Base-by-base conservation (phyloP, 2,797 vertebrate genomes). In the Hipposideros larvatus region DNA sequence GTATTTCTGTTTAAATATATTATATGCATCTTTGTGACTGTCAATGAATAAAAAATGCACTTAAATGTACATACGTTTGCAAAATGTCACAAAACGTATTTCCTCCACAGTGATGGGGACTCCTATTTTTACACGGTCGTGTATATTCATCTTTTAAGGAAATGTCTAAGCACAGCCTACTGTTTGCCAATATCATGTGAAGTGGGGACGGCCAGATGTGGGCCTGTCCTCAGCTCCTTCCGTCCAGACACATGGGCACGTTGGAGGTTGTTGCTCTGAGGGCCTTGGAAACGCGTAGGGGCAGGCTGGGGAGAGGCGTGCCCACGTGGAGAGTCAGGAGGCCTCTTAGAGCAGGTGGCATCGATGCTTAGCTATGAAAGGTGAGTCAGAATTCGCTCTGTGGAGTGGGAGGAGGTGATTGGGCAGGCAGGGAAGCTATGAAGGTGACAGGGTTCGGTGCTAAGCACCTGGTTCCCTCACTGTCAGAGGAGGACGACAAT, bases 121-220 rank as follows among this genome's bases (percentile, higher is more conserved):
- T 28, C 63, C 1, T 10, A 4, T 31, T 37, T 55, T n/a, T 11
- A 24, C 14, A 10, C 57, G 10, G 22, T 2, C 51, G 4, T 1
- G 15, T 48, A 74, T 9, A 18, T 10, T 55, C 16, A 4, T 9
- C 48, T 61, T 66, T 24, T 24, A 37, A 75, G 51, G 11, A 53
- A 10, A 4, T 4, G 28, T 26, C 78, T 28, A 22, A 24, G 3
- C 11, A 65, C n/a, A 16, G 46, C 9, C 48, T 75, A 2, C 26
- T n/a, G 6, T 26, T 21, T 37, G 43, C 15, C 22, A 2, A 1
- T 9, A 16, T 11, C 5, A 5, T 41, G 11, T 48, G 2, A 22
- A 11, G 0, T 24, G n/a, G 16, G 9, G 2, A 43, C 15, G 0
- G 31, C 63, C 11, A 31, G n/a, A 22, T 1, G 0, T 1, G 0